Conservation (phyloP, 92 coral and sea anemone species). For the Zoanthus gigantus region DNA sequence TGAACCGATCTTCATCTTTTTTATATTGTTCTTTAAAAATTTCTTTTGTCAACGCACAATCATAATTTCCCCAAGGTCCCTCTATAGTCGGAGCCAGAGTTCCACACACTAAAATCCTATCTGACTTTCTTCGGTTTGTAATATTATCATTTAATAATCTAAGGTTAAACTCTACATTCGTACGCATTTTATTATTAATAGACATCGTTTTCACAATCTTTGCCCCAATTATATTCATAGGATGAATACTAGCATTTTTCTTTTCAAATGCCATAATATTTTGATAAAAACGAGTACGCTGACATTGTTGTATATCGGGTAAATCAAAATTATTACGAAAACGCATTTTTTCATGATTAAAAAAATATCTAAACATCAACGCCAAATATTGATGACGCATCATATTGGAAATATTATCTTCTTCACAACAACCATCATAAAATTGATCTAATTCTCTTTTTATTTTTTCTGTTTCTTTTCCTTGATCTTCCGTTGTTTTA, state of each 20-base stretch:
- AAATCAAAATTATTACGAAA: too few species aligned
- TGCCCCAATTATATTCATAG: not conserved
- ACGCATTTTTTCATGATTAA: not conserved
- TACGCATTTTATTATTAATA: not conserved
- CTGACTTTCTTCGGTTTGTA: not conserved
- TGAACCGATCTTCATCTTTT: not conserved
- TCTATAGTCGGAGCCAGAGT: not conserved
- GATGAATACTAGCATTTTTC: not conserved
- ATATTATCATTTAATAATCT: too few species aligned
- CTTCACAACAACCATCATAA: not conserved
- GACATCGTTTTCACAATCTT: not conserved
- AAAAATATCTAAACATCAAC: not conserved
- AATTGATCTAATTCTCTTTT: not conserved
- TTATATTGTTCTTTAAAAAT: not conserved
- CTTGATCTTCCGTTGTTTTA: not conserved
- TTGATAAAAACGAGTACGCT: not conserved
- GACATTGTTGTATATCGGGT: not conserved
- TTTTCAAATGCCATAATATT: not conserved
- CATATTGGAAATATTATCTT: not conserved
- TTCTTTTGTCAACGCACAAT: not conserved
- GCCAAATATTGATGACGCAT: not conserved
- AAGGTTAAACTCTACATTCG: not conserved
- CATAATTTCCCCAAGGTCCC: not conserved
- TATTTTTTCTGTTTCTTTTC: not conserved
- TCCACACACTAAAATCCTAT: not conserved